Percentiles rank a stretch among this genome's conserved stretches.
phyloP scores from a whole-genome alignment of 1,140 invertebrate species.

The Drosophila ercepeae region DNA sequence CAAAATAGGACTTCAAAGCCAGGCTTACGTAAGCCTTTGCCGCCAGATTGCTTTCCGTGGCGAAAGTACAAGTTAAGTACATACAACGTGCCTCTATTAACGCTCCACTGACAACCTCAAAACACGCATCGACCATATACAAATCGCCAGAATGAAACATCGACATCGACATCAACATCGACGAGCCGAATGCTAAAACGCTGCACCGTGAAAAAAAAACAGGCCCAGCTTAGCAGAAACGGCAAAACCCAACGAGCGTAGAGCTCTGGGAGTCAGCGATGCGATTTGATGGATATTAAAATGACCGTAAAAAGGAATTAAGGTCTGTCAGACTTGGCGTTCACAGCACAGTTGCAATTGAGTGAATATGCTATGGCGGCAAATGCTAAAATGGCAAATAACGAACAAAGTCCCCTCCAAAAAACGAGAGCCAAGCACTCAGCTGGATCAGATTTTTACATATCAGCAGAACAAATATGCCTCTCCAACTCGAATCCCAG shows the following conservation, averaged over 20 bases:
- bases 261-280: slow-evolving; percentile 75
- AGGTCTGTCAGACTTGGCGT: slow-evolving; percentile 78
- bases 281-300: slow-evolving; percentile 83
- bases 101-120: slow-evolving; percentile 72
- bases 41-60: slow-evolving; percentile 40
- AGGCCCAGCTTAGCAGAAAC: neutral
- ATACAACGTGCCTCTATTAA: slow-evolving; percentile 74
- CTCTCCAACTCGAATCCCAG: slow-evolving; percentile 38
- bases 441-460: slow-evolving; percentile 58
- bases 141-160: slow-evolving; percentile 80
- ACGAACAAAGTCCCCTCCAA: slow-evolving; percentile 23
- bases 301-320: slow-evolving; percentile 83
- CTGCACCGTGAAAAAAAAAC: slow-evolving; percentile 17
- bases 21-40: slow-evolving; percentile 54
- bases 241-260: slow-evolving; percentile 66
- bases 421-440: slow-evolving; percentile 2
- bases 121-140: slow-evolving; percentile 64
- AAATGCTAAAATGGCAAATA: slow-evolving; percentile 46
- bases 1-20: neutral
- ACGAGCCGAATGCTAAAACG: slow-evolving; percentile 51
- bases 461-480: slow-evolving; percentile 76
- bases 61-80: slow-evolving; percentile 64
- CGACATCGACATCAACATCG: slow-evolving; percentile 42
- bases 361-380: slow-evolving; percentile 62
- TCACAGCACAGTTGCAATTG: slow-evolving; percentile 70